Conservation (phyloP, 1,140 invertebrate species). For the Aethina tumida region DNA sequence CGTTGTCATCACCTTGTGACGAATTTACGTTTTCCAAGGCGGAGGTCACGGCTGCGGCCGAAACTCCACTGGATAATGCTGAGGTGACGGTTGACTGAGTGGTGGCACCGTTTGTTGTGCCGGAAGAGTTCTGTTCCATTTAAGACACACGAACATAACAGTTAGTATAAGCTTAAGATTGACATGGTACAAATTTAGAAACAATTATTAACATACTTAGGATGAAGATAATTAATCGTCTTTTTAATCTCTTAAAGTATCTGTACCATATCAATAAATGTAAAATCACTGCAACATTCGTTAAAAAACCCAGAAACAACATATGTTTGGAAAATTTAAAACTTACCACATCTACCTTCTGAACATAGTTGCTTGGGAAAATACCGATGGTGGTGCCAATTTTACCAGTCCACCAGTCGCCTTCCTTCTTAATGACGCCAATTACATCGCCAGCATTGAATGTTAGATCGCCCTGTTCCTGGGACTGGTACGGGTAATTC, state of each 20-base stretch:
- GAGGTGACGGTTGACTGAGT: neutral
- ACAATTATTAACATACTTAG: too few species aligned
- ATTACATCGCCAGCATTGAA: constrained; percentile 90
- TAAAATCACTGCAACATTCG: neutral
- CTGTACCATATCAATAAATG: neutral
- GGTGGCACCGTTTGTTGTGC: too few species aligned
- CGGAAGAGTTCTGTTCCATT: constrained; percentile 1
- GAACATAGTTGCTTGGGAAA: constrained; percentile 92
- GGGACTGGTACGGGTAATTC: constrained; percentile 74
- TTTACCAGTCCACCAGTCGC: constrained; percentile 97
- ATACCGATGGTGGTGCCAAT: constrained; percentile 67
- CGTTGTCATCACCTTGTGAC: constrained; percentile 29
- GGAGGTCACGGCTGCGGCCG: constrained; percentile 12
- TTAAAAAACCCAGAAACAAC: constrained; percentile 13
- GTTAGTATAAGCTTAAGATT: too few species aligned
- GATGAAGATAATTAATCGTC: constrained; percentile 1
- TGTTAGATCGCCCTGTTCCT: constrained; percentile 81
- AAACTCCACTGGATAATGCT: constrained; percentile 11
- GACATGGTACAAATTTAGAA: too few species aligned
- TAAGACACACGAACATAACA: constrained; percentile 2
- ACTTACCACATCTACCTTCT: constrained; percentile 43
- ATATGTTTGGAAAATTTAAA: neutral
- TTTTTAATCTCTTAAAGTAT: neutral
- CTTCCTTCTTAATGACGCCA: constrained; percentile 76
- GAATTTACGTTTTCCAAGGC: constrained; percentile 16